A percentile compares a stretch with the other conserved stretches of the same genome.
Evolutionary conservation across 2,113 vertebrate species (phyloP).

Genomic region (Cochlearius cochlearius): DNA sequence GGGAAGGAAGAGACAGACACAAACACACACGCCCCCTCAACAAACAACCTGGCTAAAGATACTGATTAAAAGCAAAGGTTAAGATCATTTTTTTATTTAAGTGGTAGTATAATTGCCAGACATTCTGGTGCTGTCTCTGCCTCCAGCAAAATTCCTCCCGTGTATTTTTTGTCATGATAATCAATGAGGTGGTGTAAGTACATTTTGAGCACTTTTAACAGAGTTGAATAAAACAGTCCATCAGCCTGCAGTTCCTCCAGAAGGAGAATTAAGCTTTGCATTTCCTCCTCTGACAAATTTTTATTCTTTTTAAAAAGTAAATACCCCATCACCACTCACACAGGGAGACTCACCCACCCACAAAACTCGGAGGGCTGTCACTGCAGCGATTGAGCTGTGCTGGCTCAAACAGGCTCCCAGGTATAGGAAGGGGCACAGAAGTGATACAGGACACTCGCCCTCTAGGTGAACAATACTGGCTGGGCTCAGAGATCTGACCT

Average conservation of each 20-base stretch:
- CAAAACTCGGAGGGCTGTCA: neutral
- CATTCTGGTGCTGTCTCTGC: neutral
- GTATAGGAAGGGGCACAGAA: neutral
- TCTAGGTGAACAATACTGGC: neutral
- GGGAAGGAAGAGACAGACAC: neutral
- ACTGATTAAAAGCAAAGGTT: conserved; percentile 51
- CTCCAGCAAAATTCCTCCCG: neutral
- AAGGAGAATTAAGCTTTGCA: conserved; percentile 22
- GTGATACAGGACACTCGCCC: neutral
- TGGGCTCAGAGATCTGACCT: neutral
- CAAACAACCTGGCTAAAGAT: conserved; percentile 44
- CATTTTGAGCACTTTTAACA: conserved; percentile 39
- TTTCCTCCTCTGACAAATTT: neutral
- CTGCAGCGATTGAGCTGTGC: neutral
- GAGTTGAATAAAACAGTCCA: conserved; percentile 32
- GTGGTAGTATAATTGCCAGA: neutral
- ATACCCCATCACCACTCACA: neutral
- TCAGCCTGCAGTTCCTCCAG: conserved; percentile 17
- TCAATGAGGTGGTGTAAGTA: neutral
- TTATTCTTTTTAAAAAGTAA: neutral
- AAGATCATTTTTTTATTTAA: conserved; percentile 33
- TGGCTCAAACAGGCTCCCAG: neutral
- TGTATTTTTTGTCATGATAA: neutral
- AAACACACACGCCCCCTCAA: neutral
- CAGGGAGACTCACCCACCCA: neutral